Evolutionary conservation across 1,140 invertebrate genomes (phyloP), one percentile per base, ranked within the genome.

Genomic region (Drosophila bocqueti): DNA sequence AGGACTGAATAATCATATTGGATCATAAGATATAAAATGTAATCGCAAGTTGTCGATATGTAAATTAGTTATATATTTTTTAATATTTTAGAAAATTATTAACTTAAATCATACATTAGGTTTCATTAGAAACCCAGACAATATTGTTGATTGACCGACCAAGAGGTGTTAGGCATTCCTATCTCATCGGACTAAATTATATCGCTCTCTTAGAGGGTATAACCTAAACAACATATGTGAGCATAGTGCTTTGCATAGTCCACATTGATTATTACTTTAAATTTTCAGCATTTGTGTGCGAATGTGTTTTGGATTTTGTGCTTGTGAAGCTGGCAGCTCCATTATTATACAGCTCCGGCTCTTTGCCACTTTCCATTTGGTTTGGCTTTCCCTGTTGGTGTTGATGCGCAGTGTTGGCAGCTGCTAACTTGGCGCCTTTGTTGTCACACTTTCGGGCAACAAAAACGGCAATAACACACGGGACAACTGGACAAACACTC

Each of bases 381-480:
- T 26, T 57, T 57, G 36, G 36, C 21, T 40, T 26, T 57, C 36
- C 58, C 57, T 21, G 46, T 66, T 75, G 84, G 74, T 87, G 81
- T 89, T 87, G 84, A 87, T 81, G 84, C 69, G 40, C 59, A 87
- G 84, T 90, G 84, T 81, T 87, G 84, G 77, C 84, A 87, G 81
- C 85, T 90, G 84, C 72, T 83, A 83, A 74, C 52, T 81, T 75
- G 77, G 73, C 84, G 85, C 81, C 85, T 84, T 87, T 84, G 65
- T 84, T 75, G 63, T 58, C 75, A 79, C 84, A 84, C 84, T 81
- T 68, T 65, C 16, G 52, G 26, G n/a, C 50, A 71, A 59, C 50
- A 47, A 67, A 64, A 67, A 64, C 59, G 38, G 34, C 8, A 63
- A 66, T 18, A 18, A 18, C 42, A 65, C 57, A 45, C 57, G 7